Conservation (phyloP, 92 coral and sea anemone genomes). For the Epizoanthus stellaris region DNA sequence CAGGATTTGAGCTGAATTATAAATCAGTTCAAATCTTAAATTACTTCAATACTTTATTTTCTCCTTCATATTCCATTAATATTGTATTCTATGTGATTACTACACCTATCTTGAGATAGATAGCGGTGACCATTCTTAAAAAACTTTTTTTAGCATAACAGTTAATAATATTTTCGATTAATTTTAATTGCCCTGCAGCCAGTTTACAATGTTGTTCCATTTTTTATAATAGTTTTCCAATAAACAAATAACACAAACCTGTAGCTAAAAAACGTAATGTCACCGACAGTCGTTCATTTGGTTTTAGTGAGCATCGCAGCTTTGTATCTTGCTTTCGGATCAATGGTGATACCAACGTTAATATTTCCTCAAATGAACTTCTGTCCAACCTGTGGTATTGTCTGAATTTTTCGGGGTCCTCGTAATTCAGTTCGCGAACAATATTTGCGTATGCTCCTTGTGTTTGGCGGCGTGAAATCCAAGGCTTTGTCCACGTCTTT, state of each 20-base stretch:
- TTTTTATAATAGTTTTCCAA: background rate
- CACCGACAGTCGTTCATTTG: slow-evolving; percentile 43
- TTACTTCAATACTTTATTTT: background rate
- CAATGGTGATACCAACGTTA: slow-evolving; percentile 34
- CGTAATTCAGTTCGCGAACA: slow-evolving; percentile 29
- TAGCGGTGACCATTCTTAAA: background rate
- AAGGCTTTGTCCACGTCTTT: background rate
- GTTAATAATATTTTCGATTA: background rate
- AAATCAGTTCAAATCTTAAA: background rate
- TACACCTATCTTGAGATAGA: background rate
- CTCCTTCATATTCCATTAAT: background rate
- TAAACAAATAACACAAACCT: slow-evolving; percentile 33
- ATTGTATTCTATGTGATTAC: background rate
- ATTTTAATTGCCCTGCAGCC: background rate
- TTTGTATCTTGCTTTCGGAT: slow-evolving; percentile 37
- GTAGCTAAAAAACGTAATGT: slow-evolving; percentile 53
- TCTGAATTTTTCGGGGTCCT: slow-evolving; percentile 47
- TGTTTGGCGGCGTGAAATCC: slow-evolving; percentile 37
- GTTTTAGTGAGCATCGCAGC: slow-evolving; percentile 41
- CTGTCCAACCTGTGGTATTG: slow-evolving; percentile 28
- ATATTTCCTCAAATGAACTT: slow-evolving; percentile 19
- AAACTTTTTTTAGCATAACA: background rate
- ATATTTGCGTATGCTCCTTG: slow-evolving; percentile 24
- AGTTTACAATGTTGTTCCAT: no score
- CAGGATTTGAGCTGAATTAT: no score